Evolutionary conservation across 2,797 vertebrate species (phyloP).

Genomic region (Glyptemys insculpta): DNA sequence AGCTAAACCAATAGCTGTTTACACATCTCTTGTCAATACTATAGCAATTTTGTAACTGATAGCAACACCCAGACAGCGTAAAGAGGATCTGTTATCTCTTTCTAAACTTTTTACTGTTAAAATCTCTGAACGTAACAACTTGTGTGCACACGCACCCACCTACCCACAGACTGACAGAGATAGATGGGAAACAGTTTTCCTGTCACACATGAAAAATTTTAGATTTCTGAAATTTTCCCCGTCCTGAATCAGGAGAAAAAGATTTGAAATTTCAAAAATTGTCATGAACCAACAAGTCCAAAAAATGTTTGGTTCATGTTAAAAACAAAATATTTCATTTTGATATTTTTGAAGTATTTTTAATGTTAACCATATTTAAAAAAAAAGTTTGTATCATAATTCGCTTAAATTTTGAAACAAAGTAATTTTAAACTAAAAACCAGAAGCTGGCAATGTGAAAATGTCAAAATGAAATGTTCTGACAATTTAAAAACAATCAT

Average conservation of each 20-base stretch:
- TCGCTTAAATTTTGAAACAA: neutral
- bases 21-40: neutral
- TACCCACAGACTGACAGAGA: rapidly evolving
- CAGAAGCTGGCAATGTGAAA: neutral
- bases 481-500: neutral
- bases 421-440: neutral
- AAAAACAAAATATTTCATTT: neutral
- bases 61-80: neutral
- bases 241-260: neutral
- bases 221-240: neutral
- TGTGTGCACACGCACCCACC: neutral
- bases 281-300: neutral
- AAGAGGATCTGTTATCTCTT: neutral
- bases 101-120: neutral
- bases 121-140: neutral
- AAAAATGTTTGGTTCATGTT: neutral
- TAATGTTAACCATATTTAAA: neutral
- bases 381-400: neutral
- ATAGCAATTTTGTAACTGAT: neutral
- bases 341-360: neutral
- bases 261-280: neutral
- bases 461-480: neutral
- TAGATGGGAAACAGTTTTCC: rapidly evolving
- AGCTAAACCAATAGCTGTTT: neutral
- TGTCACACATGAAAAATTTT: neutral